phyloP scores from a whole-genome alignment of 2,888 invertebrate genomes.

The Ormyrus nitidulus region DNA sequence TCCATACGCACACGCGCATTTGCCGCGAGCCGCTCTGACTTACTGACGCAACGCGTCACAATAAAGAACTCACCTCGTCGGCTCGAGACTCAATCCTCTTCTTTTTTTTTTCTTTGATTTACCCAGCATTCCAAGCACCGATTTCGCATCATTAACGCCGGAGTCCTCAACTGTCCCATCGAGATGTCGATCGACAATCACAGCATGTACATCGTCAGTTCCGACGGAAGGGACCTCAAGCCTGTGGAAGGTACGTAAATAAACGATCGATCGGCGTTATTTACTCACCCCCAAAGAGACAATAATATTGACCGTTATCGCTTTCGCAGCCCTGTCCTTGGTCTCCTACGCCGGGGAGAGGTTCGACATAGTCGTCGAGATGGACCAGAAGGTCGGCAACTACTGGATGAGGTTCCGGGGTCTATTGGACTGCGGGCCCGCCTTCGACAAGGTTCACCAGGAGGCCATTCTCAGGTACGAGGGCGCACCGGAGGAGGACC shows the following conservation, averaged over 20 bases:
- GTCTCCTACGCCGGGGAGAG: conserved; percentile 93
- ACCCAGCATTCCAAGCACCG: conserved; percentile 78
- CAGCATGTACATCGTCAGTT: conserved; percentile 85
- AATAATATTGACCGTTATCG: background rate
- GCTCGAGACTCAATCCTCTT: too few species aligned
- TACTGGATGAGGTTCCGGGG: conserved; percentile 91
- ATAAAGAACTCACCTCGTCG: too few species aligned
- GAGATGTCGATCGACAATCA: conserved; percentile 90
- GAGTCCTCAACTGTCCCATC: conserved; percentile 91
- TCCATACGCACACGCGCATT: too few species aligned
- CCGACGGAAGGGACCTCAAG: conserved; percentile 87
- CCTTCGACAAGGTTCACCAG: conserved; percentile 82
- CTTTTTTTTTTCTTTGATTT: too few species aligned
- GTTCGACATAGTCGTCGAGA: conserved; percentile 88
- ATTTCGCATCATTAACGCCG: conserved; percentile 89
- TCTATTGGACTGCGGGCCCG: conserved; percentile 90
- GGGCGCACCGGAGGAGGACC: conserved; percentile 78
- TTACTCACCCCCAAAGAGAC: too few species aligned
- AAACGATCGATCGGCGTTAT: too few species aligned
- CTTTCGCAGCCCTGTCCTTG: conserved; percentile 78
- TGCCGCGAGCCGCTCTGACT: too few species aligned
- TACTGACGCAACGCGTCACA: too few species aligned
- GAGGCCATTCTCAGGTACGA: conserved; percentile 83
- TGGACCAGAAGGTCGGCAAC: conserved; percentile 83
- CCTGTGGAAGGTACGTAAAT: conserved; percentile 81